A percentile compares a stretch with the other conserved stretches of the same genome.
Conservation (phyloP, 1,140 invertebrate genomes). For the Helicorthomorpha holstii region DNA sequence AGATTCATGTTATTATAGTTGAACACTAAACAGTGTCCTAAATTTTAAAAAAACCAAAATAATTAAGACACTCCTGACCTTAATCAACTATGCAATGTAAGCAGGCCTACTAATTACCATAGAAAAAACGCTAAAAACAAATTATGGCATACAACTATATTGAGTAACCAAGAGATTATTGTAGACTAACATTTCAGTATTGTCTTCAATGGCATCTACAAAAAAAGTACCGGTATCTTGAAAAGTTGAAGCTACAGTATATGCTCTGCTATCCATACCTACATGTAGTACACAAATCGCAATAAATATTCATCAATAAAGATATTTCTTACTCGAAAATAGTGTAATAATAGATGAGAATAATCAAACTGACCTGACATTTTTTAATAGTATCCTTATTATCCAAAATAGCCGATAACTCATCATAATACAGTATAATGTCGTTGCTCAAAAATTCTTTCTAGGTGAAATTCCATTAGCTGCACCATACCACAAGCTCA, state of each 20-base stretch:
- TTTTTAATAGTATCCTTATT: background rate
- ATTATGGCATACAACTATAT: background rate
- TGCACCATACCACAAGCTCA: background rate
- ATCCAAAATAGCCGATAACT: background rate
- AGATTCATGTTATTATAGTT: background rate
- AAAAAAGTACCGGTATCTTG: background rate
- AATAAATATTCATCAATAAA: background rate
- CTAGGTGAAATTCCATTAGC: background rate
- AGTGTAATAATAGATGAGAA: background rate
- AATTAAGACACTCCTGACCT: no score
- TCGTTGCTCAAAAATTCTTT: background rate
- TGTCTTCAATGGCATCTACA: background rate
- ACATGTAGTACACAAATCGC: background rate
- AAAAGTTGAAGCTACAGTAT: background rate
- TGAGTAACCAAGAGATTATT: background rate
- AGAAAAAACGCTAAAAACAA: background rate
- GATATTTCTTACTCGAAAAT: background rate
- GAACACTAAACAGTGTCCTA: background rate
- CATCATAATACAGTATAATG: background rate
- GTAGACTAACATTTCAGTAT: background rate
- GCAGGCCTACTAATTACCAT: background rate
- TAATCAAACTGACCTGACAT: background rate
- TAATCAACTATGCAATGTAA: background rate
- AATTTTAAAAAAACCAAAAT: background rate
- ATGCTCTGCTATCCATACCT: background rate